phyloP scores from a whole-genome alignment of 2,888 invertebrate species.

The Torymus aiolomorphi region DNA sequence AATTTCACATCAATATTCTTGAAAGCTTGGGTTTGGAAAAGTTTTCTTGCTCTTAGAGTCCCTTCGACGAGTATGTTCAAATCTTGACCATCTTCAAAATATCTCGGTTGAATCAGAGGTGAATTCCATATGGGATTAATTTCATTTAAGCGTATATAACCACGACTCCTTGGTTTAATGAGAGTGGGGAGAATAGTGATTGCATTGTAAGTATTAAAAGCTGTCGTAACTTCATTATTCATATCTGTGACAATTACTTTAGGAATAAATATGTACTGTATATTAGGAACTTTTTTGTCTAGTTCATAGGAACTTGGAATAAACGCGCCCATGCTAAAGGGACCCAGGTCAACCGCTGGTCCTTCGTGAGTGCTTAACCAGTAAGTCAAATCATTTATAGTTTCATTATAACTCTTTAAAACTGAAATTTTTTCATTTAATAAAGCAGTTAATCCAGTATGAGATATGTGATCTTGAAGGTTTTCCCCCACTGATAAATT shows the following conservation, averaged over 20 bases:
- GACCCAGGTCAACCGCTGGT: constrained; percentile 72
- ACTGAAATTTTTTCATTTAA: constrained; percentile 63
- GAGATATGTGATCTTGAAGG: constrained; percentile 75
- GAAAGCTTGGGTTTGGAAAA: not conserved
- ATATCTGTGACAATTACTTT: constrained; percentile 80
- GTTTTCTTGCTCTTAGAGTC: not conserved
- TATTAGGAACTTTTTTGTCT: constrained; percentile 78
- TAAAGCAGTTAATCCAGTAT: constrained; percentile 64
- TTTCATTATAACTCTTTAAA: constrained; percentile 63
- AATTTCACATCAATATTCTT: not conserved
- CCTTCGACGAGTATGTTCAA: not conserved
- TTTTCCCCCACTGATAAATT: constrained; percentile 76
- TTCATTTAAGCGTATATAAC: no score
- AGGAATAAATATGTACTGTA: constrained; percentile 78
- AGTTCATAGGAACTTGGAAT: constrained; percentile 78
- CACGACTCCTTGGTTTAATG: no score
- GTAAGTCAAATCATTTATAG: constrained; percentile 72
- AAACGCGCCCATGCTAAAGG: constrained; percentile 78
- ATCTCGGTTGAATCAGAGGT: no score
- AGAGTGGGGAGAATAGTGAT: not conserved
- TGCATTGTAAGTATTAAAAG: not conserved
- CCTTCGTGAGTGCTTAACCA: constrained; percentile 77
- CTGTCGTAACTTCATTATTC: constrained; percentile 77
- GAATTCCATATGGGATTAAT: no score
- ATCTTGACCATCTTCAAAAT: no score